Base-by-base conservation (phyloP, 1,140 invertebrate species). In the Potamilus streckersoni region DNA sequence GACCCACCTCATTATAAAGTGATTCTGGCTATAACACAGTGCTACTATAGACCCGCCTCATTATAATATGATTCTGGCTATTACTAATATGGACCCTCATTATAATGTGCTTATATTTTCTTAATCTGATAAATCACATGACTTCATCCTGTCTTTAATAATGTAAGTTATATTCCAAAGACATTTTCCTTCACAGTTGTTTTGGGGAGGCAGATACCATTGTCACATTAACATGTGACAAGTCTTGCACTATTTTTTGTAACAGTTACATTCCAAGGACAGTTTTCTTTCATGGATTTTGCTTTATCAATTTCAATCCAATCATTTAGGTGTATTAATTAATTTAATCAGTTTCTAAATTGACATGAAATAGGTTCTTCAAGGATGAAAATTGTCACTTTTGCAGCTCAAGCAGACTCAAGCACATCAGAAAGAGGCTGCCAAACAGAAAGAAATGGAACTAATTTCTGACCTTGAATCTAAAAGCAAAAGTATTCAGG, bases 381-480 rank as follows among this genome's bases (percentile, higher is more conserved):
- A 62, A n/a, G 60, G 20, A n/a, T 23, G 38, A 38, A 55, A 20
- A 13, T 5, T 64, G 61, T 65, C 38, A 6, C 38, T 49, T 6
- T 73, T 68, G 16, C 17, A 84, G 83, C 20, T 83, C 49, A 79
- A 76, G 60, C 58, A 77, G 62, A 68, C 77, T 55, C 20, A 74
- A 4, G 11, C 31, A n/a, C 76, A 83, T n/a, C 49, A 71, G 59
- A 71, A 70, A 27, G 71, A 83, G 49, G 65, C n/a, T 14, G 27
- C 78, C 17, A 79, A 84, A 59, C 81, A 78, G 66, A 66, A 72
- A 23, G 66, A 73, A 58, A 71, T 79, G 55, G 70, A 76, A 15
- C 60, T 82, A 65, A 69, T 80, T 58, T 65, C 71, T 38, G 82
- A 86, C 61, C 66, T 86, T 31, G 77, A 77, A 6, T 77, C 83